Evolutionary conservation across 1,140 invertebrate genomes (phyloP).

Genomic region (Zaprionus africanus): DNA sequence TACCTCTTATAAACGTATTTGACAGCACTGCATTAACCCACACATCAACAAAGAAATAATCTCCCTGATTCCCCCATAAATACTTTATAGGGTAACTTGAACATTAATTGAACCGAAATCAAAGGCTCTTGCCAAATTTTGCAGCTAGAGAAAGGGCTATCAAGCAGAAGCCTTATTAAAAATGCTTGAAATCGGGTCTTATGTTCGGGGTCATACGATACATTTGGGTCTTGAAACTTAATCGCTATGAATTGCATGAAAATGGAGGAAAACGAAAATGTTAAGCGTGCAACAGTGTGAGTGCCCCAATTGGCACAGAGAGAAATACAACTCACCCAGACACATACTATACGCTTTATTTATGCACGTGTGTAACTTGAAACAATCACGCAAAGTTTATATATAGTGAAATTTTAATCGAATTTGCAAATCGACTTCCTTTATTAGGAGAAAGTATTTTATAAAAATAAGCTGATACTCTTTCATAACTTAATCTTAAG

Average conservation of each 20-base stretch:
- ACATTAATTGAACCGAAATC: neutral
- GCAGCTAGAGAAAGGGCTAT: neutral
- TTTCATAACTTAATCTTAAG: too few relatives aligned
- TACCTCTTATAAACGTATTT: too few relatives aligned
- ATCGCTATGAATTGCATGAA: conserved; percentile 12
- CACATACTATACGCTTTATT: neutral
- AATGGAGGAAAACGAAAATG: conserved; percentile 1
- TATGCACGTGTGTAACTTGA: neutral
- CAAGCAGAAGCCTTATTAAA: neutral
- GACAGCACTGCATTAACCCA: too few relatives aligned
- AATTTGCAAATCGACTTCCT: neutral
- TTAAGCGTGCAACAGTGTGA: neutral
- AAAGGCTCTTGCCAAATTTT: neutral
- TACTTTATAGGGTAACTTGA: neutral
- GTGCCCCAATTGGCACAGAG: conserved; percentile 11
- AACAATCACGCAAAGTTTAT: neutral
- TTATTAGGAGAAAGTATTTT: too few relatives aligned
- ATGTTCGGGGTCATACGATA: conserved; percentile 29
- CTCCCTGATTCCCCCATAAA: neutral
- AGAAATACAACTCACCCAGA: neutral
- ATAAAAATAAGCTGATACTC: too few relatives aligned
- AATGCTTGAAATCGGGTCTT: neutral
- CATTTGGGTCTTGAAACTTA: conserved; percentile 23
- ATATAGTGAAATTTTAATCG: neutral
- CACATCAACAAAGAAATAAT: too few relatives aligned